Conservation (phyloP, 2,888 invertebrate genomes). For the Achlya flavicornis region DNA sequence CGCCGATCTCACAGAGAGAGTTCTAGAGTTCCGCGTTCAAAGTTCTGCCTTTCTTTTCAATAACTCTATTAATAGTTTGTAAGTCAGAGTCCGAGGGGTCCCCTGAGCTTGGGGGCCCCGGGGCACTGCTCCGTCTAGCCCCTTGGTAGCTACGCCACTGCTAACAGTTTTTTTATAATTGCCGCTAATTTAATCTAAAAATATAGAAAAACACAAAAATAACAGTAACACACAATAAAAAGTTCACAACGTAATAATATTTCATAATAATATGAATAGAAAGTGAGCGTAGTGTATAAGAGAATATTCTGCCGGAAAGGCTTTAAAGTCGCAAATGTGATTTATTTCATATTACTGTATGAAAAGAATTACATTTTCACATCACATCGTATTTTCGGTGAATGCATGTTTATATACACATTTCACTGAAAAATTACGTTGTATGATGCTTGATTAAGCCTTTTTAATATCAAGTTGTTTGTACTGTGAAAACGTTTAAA, state of each 20-base stretch:
- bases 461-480: neutral
- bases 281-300: slow-evolving; percentile 36
- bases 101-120: no score
- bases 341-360: slow-evolving; percentile 32
- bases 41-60: no score
- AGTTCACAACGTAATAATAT: neutral
- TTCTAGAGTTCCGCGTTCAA: no score
- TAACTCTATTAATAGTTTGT: no score
- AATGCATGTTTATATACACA: slow-evolving; percentile 25
- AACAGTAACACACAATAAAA: neutral
- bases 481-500: neutral
- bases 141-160: no score
- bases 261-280: slow-evolving; percentile 19
- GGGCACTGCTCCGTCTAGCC: no score
- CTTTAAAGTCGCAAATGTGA: slow-evolving; percentile 42
- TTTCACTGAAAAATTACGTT: slow-evolving; percentile 21
- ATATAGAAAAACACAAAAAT: no score
- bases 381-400: slow-evolving; percentile 21
- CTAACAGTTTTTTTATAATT: no score
- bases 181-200: no score
- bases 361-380: slow-evolving; percentile 29
- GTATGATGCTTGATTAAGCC: slow-evolving; percentile 3
- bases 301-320: slow-evolving; percentile 21
- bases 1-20: no score
- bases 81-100: no score